Percentiles rank a stretch among this genome's conserved stretches.
phyloP scores from a whole-genome alignment of 2,113 vertebrate species.

The Progne subis region DNA sequence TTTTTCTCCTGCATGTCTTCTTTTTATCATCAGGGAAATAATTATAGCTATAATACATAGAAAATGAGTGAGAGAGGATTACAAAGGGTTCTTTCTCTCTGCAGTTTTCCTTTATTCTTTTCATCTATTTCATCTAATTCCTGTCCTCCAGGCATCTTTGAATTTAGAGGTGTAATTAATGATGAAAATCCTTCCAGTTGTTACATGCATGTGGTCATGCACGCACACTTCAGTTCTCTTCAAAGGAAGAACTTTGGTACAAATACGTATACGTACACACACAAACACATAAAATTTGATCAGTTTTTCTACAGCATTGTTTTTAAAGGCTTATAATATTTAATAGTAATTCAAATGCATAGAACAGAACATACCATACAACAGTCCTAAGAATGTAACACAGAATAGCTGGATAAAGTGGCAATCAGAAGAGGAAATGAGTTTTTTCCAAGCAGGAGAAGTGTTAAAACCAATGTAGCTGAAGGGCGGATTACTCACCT shows the following conservation, averaged over 20 bases:
- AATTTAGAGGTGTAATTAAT: constrained; percentile 56
- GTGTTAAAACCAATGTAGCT: constrained; percentile 64
- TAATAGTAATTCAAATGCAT: background rate
- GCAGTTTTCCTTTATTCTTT: constrained; percentile 39
- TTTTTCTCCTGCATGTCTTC: background rate
- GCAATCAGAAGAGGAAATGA: constrained; percentile 74
- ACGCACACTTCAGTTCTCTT: background rate
- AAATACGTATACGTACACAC: background rate
- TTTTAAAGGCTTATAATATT: background rate
- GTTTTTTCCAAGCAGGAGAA: constrained; percentile 69
- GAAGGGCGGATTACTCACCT: constrained; percentile 74
- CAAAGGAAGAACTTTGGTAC: constrained; percentile 21
- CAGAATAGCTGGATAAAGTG: constrained; percentile 69
- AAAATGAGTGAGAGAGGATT: constrained; percentile 23
- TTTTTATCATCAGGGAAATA: constrained; percentile 25
- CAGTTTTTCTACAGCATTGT: background rate
- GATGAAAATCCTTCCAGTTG: constrained; percentile 51
- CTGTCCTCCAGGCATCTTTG: constrained; percentile 49
- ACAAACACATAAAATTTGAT: background rate
- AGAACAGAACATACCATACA: background rate
- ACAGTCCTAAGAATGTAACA: constrained; percentile 30
- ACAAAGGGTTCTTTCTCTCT: constrained; percentile 22
- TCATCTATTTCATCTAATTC: constrained; percentile 48
- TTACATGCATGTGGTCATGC: constrained; percentile 37
- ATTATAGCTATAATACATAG: constrained; percentile 19